A percentile compares a stretch with the other conserved stretches of the same genome.
These are phyloP conservation scores for Entomobrya proxima DNA, from an alignment of 2,888 invertebrate genomes.

Conservation along the genomic window DNA sequence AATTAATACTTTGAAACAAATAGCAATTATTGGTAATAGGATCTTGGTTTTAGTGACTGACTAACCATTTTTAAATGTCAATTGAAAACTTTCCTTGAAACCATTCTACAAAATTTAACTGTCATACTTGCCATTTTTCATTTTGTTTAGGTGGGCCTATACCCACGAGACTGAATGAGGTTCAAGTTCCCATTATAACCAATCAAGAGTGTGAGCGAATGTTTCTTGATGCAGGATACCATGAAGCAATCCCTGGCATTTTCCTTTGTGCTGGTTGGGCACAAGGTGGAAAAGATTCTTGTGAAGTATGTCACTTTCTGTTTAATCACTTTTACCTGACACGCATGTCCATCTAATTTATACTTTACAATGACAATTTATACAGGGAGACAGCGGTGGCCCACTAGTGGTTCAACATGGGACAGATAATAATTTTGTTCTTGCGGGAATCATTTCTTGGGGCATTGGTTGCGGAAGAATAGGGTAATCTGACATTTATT, in stretches of 20 bases:
- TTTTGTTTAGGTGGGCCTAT: conserved; percentile 86
- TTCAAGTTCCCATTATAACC: conserved; percentile 92
- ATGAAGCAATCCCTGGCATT: conserved; percentile 76
- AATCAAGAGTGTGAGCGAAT: conserved; percentile 92
- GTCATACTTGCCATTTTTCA: no score
- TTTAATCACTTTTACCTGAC: not conserved
- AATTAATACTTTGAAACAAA: no score
- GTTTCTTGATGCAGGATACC: conserved; percentile 88
- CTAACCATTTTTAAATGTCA: no score
- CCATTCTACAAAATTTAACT: no score
- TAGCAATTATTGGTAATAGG: no score
- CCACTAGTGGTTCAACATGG: conserved; percentile 76
- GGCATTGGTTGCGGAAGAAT: conserved; percentile 72
- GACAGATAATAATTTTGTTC: conserved; percentile 75
- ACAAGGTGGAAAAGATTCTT: conserved; percentile 76
- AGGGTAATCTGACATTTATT: conserved; percentile 2
- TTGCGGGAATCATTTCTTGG: conserved; percentile 77
- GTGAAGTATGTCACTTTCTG: conserved; percentile 71
- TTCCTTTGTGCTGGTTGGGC: conserved; percentile 76
- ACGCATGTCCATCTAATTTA: not conserved
- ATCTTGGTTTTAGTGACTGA: no score
- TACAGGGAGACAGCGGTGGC: conserved; percentile 76
- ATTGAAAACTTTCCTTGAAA: no score
- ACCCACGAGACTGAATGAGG: conserved; percentile 93
- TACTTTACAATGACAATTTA: conserved; percentile 36